These are phyloP conservation scores for Pseudomyrmex sp. DNA, from an alignment of 1,140 invertebrate species.

Conservation along the genomic window DNA sequence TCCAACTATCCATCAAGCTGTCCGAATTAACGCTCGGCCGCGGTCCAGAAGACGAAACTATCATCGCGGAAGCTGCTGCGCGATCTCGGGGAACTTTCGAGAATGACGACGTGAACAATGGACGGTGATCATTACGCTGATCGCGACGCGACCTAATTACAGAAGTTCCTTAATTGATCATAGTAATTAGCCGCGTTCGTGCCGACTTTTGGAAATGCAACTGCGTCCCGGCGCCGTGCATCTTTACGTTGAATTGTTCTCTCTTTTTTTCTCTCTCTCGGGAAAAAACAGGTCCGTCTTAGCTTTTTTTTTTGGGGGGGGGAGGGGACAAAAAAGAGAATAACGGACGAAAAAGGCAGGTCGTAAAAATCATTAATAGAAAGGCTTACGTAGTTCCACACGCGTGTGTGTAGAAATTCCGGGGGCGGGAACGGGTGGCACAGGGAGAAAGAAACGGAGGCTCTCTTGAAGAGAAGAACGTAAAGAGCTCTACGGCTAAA, in stretches of 20 bases:
- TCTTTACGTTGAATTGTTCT: neutral
- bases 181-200: constrained; percentile 73
- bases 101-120: constrained; percentile 14
- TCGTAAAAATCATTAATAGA: constrained; percentile 78
- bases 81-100: constrained; percentile 57
- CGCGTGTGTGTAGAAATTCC: constrained; percentile 20
- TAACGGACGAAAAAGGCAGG: constrained; percentile 31
- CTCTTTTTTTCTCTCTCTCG: neutral
- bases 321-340: constrained; percentile 50
- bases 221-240: constrained; percentile 2
- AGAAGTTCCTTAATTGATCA: constrained; percentile 78
- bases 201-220: constrained; percentile 63
- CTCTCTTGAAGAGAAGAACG: constrained; percentile 69
- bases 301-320: constrained; percentile 41
- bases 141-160: constrained; percentile 68
- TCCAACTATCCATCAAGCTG: constrained; percentile 72
- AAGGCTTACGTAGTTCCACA: constrained; percentile 70
- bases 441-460: constrained; percentile 10
- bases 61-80: constrained; percentile 68
- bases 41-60: constrained; percentile 64
- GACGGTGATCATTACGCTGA: constrained; percentile 60
- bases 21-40: constrained; percentile 68
- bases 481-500: constrained; percentile 69
- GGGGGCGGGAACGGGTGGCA: constrained; percentile 27
- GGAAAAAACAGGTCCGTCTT: constrained; percentile 55